Base-by-base conservation (phyloP, 35 echinoderm and acorn worm genomes). In the Strongylocentrotus purpuratus region DNA sequence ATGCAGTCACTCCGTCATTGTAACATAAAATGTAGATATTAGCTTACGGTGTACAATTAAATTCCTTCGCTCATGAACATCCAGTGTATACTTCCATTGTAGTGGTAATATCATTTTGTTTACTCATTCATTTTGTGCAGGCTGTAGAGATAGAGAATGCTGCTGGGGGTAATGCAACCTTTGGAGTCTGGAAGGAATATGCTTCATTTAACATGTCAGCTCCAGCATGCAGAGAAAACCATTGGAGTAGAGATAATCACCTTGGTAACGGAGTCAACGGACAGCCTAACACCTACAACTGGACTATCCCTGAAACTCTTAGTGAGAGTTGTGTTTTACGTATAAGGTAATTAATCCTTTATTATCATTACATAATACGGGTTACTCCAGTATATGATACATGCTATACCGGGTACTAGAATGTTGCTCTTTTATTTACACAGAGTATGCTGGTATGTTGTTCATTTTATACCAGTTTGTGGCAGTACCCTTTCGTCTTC, bases 211-310 rank as follows among this genome's bases (percentile, higher is more conserved):
- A 96, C 46, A 94, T 99, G 15, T 94, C 92, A 18, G 98, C 98
- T 55, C 98, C 98, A 31, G 96, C 92, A 45, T 99, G 98, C 31
- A 78, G 97, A 46, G 98, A 99, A 86, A 95, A 95, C 59, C 97
- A 99, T 47, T 99, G 96, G 94, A 96, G 96, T 31, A 48, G 98
- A 86, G 98, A 99, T 60, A 99, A 99, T 96, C 98, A 99, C 94
- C 96, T 99, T 2, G 98, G 98, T 33, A 99, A 99, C 93, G 98
- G 98, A 25, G 33, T 97, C 32, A 96, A 95, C 65, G 98, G 98
- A 9, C 60, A 95, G 33, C 96, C 98, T 6, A 96, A 97, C 86
- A 96, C 96, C 32, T 97, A 94, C 92, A 99, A 99, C 90, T 99
- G 98, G 98, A 99, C 98, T 18, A 85, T 99, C 5, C 98, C 98